Conservation (phyloP, 2,888 invertebrate genomes). For the Subacronicta megacephala region DNA sequence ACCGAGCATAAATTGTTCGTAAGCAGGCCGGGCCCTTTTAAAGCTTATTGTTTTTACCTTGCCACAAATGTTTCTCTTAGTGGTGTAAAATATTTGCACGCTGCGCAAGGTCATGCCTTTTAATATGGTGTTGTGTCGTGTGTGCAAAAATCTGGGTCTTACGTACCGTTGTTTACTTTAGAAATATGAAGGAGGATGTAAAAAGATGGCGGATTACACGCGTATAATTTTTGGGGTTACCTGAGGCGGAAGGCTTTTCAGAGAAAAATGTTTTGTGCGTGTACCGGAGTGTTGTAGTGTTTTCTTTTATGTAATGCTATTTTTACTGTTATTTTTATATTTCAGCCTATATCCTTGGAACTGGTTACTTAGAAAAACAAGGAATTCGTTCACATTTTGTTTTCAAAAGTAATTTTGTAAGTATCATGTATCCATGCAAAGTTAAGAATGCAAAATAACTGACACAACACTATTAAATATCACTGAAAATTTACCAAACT, state of each 20-base stretch:
- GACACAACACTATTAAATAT: no score
- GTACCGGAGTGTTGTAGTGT: not conserved
- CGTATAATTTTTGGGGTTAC: slow-evolving; percentile 34
- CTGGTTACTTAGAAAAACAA: no score
- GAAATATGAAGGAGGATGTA: slow-evolving; percentile 41
- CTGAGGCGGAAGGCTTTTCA: slow-evolving; percentile 13
- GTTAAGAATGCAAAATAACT: no score
- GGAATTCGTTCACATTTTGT: no score
- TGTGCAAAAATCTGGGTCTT: slow-evolving; percentile 46
- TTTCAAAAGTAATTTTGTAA: no score
- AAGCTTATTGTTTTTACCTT: slow-evolving; percentile 69
- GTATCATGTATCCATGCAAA: no score
- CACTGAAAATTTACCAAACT: not conserved
- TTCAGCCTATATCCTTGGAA: no score
- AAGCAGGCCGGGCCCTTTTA: slow-evolving; percentile 49
- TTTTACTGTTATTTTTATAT: no score
- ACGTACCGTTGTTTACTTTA: slow-evolving; percentile 45
- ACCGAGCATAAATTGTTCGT: slow-evolving; percentile 45
- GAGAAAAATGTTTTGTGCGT: not conserved
- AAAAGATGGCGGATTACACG: slow-evolving; percentile 22
- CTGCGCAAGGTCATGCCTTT: slow-evolving; percentile 41
- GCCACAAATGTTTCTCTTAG: slow-evolving; percentile 67
- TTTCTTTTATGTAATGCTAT: not conserved
- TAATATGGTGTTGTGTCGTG: slow-evolving; percentile 46
- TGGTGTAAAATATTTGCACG: slow-evolving; percentile 69